Percentiles rank a stretch among this genome's conserved stretches.
These are phyloP conservation scores for Lasiurus borealis DNA, from an alignment of 2,113 vertebrate genomes.

Conservation along the genomic window DNA sequence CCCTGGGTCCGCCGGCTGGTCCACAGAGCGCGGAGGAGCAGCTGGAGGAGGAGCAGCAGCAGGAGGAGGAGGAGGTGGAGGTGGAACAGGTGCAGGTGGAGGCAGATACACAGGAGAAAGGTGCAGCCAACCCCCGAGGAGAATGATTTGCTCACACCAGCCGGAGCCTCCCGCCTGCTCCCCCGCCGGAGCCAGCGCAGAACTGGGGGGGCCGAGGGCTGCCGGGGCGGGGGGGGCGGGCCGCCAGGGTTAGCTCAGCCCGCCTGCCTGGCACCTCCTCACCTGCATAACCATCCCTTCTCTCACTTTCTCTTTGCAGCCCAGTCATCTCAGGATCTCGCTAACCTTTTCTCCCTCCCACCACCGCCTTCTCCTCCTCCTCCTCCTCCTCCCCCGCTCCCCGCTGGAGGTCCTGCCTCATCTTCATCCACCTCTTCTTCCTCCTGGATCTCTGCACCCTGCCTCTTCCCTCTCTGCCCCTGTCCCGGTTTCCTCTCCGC, in stretches of 20 bases:
- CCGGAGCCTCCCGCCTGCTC: conserved; percentile 81
- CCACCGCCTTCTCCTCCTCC: no score
- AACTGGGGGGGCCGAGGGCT: conserved; percentile 65
- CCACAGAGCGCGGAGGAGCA: conserved; percentile 87
- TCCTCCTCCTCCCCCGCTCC: conserved; percentile 79
- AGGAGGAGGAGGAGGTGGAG: conserved; percentile 86
- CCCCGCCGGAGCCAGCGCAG: conserved; percentile 84
- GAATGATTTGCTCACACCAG: conserved; percentile 77
- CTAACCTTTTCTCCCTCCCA: conserved; percentile 83
- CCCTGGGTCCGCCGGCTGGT: conserved; percentile 87
- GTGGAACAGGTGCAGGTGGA: conserved; percentile 84
- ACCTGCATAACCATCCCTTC: conserved; percentile 75
- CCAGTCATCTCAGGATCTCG: conserved; percentile 79
- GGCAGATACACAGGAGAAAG: conserved; percentile 87
- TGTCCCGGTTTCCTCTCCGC: conserved; percentile 77
- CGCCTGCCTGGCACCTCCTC: conserved; percentile 81
- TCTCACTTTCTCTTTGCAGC: conserved; percentile 86
- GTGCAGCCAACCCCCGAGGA: conserved; percentile 88
- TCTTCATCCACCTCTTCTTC: conserved; percentile 80
- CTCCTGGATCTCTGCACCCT: conserved; percentile 84
- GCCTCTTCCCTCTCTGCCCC: conserved; percentile 81
- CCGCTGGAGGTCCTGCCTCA: conserved; percentile 81
- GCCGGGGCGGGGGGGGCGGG: conserved; percentile 58
- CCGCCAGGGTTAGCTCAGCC: conserved; percentile 77
- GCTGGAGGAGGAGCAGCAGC: conserved; percentile 84